Base-by-base conservation (phyloP, 2,888 invertebrate species). In the Dryocosmus kuriphilus region DNA sequence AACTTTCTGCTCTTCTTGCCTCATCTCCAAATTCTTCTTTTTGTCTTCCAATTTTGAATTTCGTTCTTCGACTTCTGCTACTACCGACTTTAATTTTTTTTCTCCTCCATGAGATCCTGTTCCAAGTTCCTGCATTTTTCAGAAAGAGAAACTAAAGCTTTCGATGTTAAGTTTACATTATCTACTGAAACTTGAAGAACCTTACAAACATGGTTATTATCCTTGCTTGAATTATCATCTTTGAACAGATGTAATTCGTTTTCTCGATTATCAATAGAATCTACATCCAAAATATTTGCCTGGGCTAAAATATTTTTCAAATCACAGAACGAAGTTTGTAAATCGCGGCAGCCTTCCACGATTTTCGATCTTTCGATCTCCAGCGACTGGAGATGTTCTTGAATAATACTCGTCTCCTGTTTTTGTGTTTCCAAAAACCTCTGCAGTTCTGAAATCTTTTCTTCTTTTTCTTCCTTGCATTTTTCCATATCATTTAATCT, bases 21-120 rank as follows among this genome's bases (percentile, higher is more conserved):
- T 67, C 61, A 32, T 62, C 35, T 82, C 74, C 14, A 74, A 46
- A 74, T 67, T 55, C 67, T 41, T 51, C 6, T 77, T 74, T 71
- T 89, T 86, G 46, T 79, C 81, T 60, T 86, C 81, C 57, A 78
- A 77, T 16, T 22, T 32, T 74, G 22, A 1, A n/a, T 57, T 79
- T 82, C 38, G 76, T 24, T 73, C 77, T 24, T 81, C 77, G 6
- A 82, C 76, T 38, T 79, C 80, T 0, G 78, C 63, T 55, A 81
- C 79, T 14, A 77, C 74, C 5, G 22, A 27, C n/a, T 75, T 24
- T 75, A 63, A 16, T 74, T 79, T 27, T 79, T 27, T 78, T 82
- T 86, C 73, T 86, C 83, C 14, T 76, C 75, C 7, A 77, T 57
- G 16, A 86, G 60, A 22, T 78, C 81, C 57, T 85, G 74, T 8